Evolutionary conservation across 2,797 vertebrate species (phyloP).

Genomic region (Takifugu rubripes): DNA sequence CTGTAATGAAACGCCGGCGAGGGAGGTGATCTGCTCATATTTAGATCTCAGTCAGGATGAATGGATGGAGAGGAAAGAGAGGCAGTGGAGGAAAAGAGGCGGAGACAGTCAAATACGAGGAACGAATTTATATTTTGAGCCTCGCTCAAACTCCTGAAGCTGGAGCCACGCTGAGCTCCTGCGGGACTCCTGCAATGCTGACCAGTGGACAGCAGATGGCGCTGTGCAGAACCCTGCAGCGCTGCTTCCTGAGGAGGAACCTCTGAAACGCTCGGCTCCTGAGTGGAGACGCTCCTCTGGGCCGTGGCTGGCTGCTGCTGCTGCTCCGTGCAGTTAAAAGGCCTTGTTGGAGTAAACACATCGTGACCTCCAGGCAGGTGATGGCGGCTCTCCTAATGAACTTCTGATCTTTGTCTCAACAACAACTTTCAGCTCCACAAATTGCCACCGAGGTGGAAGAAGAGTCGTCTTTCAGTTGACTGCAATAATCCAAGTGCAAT

Average conservation of each 20-base stretch:
- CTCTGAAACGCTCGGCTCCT: too few relatives aligned
- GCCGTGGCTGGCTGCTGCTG: too few relatives aligned
- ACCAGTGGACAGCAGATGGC: conserved; percentile 64
- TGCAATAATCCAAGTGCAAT: conserved; percentile 69
- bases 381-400: not conserved
- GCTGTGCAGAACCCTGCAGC: not conserved
- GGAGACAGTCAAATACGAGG: conserved; percentile 32
- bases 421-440: conserved; percentile 13
- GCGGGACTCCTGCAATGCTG: conserved; percentile 44
- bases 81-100: conserved; percentile 38
- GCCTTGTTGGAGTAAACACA: not conserved
- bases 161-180: not conserved
- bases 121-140: conserved; percentile 35
- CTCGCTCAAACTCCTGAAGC: conserved; percentile 6
- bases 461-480: conserved; percentile 40
- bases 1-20: conserved; percentile 73
- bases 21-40: conserved; percentile 68
- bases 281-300: too few relatives aligned
- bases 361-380: conserved; percentile 23
- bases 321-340: not conserved
- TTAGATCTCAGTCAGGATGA: conserved; percentile 55
- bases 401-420: not conserved
- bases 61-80: conserved; percentile 31
- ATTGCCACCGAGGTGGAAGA: conserved; percentile 39
- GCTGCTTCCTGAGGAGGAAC: too few relatives aligned